phyloP scores from a whole-genome alignment of 2,797 vertebrate species.

The Petrocephalus sullivani region DNA sequence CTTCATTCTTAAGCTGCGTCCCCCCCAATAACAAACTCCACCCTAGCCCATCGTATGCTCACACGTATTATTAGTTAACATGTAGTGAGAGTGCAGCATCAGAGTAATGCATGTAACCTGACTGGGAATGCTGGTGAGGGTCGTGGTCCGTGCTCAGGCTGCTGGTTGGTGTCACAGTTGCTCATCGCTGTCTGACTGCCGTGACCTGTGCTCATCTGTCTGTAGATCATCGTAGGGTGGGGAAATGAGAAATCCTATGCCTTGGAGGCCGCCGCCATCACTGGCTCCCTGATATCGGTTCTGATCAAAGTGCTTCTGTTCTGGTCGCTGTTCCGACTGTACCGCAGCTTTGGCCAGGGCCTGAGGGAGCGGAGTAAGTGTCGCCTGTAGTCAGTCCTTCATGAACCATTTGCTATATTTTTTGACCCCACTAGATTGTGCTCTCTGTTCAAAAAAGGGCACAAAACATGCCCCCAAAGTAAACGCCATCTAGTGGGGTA shows the following conservation, averaged over 20 bases:
- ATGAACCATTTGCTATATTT: neutral
- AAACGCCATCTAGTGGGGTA: neutral
- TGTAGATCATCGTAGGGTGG: slow-evolving; percentile 63
- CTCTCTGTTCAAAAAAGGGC: neutral
- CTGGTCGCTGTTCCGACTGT: slow-evolving; percentile 63
- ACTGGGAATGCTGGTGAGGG: neutral
- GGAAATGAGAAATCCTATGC: slow-evolving; percentile 55
- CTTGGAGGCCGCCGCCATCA: slow-evolving; percentile 67
- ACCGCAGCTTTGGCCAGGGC: slow-evolving; percentile 72
- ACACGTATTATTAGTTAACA: neutral
- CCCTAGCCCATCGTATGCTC: neutral
- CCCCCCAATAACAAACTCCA: neutral
- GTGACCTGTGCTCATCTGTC: slow-evolving; percentile 12
- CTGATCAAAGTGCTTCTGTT: slow-evolving; percentile 69
- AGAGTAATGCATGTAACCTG: neutral
- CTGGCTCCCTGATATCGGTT: slow-evolving; percentile 64
- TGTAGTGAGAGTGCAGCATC: neutral
- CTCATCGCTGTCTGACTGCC: neutral
- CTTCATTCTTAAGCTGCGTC: neutral
- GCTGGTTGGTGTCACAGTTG: neutral
- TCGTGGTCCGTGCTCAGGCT: neutral
- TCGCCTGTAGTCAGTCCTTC: neutral
- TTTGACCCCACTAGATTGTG: neutral
- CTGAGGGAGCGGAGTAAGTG: slow-evolving; percentile 76
- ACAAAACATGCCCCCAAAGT: too few relatives aligned